Conservation (phyloP, 2,888 invertebrate genomes). For the Mythimna ferrago region DNA sequence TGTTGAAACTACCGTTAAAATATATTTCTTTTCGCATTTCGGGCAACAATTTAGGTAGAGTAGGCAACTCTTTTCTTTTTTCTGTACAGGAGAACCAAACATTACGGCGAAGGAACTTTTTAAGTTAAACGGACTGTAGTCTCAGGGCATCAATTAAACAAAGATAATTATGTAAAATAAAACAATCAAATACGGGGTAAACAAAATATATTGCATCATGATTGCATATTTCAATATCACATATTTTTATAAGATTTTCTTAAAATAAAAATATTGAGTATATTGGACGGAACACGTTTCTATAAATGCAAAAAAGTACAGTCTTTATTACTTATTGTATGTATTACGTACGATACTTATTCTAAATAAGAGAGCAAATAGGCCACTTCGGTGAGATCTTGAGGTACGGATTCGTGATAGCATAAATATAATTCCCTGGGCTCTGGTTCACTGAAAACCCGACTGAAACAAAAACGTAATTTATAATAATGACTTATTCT, state of each 20-base stretch:
- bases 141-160: too few relatives aligned
- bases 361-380: slow-evolving; percentile 93
- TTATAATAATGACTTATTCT: background rate
- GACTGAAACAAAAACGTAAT: slow-evolving; percentile 84
- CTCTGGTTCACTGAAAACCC: slow-evolving; percentile 94
- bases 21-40: too few relatives aligned
- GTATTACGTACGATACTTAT: slow-evolving; percentile 55
- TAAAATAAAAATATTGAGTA: background rate
- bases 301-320: slow-evolving; percentile 18
- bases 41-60: too few relatives aligned
- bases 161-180: slow-evolving; percentile 3
- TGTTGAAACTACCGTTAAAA: too few relatives aligned
- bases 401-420: slow-evolving; percentile 96
- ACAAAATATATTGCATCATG: slow-evolving; percentile 4
- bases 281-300: slow-evolving; percentile 48
- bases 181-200: background rate
- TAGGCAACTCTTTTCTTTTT: too few relatives aligned
- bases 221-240: background rate
- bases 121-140: too few relatives aligned
- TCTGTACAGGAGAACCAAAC: too few relatives aligned
- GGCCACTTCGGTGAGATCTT: slow-evolving; percentile 97
- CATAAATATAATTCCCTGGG: slow-evolving; percentile 96
- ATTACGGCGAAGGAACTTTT: too few relatives aligned
- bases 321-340: background rate
- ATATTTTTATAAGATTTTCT: background rate